phyloP scores from a whole-genome alignment of 2,888 invertebrate genomes.

The Agapostemon virescens region DNA sequence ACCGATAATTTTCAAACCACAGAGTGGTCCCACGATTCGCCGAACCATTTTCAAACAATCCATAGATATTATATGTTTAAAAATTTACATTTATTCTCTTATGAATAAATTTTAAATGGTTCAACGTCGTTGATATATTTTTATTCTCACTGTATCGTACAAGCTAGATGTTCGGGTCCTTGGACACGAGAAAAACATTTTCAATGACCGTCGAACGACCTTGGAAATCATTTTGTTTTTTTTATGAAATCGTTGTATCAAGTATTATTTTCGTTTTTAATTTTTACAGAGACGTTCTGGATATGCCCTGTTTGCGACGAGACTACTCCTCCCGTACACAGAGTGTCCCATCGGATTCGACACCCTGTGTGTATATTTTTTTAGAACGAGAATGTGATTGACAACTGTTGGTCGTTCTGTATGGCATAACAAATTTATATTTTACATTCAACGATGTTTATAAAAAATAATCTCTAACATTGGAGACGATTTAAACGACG shows the following conservation, averaged over 20 bases:
- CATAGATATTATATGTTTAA: too few relatives aligned
- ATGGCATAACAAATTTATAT: conserved; percentile 38
- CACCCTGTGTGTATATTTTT: background rate
- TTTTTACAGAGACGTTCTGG: background rate
- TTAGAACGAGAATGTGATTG: too few relatives aligned
- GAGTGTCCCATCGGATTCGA: background rate
- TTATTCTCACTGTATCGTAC: too few relatives aligned
- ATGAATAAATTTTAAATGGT: too few relatives aligned
- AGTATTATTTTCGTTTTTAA: background rate
- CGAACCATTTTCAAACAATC: too few relatives aligned
- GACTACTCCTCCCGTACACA: background rate
- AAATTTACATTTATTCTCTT: too few relatives aligned
- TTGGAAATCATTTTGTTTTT: background rate
- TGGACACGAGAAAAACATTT: background rate
- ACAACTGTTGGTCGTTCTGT: background rate
- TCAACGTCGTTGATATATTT: too few relatives aligned
- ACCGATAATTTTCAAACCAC: background rate
- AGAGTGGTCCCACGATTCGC: too few relatives aligned
- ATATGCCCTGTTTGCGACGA: background rate
- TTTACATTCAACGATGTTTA: conserved; percentile 33
- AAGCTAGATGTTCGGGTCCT: too few relatives aligned
- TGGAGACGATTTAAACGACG: conserved; percentile 12
- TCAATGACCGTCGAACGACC: background rate
- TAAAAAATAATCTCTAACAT: conserved; percentile 13
- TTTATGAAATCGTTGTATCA: background rate